Conservation (phyloP, 2,888 invertebrate species). For the Belgica antarctica region DNA sequence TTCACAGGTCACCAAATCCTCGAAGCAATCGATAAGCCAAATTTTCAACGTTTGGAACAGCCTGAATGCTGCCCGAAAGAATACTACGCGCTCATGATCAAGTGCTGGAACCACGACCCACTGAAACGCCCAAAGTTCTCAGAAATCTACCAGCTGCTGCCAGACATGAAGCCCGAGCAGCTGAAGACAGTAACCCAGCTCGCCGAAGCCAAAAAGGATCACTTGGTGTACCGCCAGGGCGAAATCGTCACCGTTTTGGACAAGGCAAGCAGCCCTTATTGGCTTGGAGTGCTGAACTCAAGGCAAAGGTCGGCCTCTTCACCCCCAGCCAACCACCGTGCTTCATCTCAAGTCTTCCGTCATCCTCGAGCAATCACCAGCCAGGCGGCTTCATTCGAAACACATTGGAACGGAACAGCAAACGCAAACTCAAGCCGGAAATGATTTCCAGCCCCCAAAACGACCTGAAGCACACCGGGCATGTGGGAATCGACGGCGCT, state of each 20-base stretch:
- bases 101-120: conserved; percentile 95
- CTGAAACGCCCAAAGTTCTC: conserved; percentile 84
- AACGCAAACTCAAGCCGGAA: conserved; percentile 73
- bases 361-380: conserved; percentile 48
- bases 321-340: conserved; percentile 83
- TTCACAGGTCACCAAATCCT: conserved; percentile 90
- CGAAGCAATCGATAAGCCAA: conserved; percentile 91
- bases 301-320: conserved; percentile 90
- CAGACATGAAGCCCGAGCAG: conserved; percentile 87
- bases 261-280: conserved; percentile 71
- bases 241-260: conserved; percentile 92
- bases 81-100: conserved; percentile 87
- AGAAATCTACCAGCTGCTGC: conserved; percentile 74
- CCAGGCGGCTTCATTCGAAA: conserved; percentile 12
- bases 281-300: conserved; percentile 89
- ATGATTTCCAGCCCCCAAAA: conserved; percentile 98
- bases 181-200: conserved; percentile 72
- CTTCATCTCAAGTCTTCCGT: conserved; percentile 54
- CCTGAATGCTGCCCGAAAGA: conserved; percentile 94
- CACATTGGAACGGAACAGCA: conserved; percentile 57
- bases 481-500: conserved; percentile 95
- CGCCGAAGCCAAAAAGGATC: conserved; percentile 62
- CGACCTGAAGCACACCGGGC: conserved; percentile 91
- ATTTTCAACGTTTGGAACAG: conserved; percentile 82
- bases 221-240: conserved; percentile 78